These are phyloP conservation scores for Callyntrura sp. DNA, from an alignment of 2,888 invertebrate species.

Conservation along the genomic window DNA sequence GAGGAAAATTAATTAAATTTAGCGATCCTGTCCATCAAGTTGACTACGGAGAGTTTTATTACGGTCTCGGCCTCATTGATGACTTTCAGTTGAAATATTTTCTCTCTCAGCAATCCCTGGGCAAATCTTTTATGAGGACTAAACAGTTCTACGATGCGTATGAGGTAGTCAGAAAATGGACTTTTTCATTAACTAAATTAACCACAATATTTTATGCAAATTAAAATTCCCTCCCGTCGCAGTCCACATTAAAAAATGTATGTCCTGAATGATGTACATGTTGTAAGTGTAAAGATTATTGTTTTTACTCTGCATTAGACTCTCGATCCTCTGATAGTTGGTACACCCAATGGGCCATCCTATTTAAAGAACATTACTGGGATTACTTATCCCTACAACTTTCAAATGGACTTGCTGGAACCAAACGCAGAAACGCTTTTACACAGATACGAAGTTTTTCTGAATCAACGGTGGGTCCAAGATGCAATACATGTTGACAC, in stretches of 20 bases:
- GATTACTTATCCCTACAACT: constrained; percentile 60
- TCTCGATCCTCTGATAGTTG: constrained; percentile 72
- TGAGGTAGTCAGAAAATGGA: constrained; percentile 58
- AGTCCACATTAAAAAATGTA: too few relatives aligned
- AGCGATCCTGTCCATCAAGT: constrained; percentile 84
- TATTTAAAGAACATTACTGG: constrained; percentile 76
- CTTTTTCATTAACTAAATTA: constrained; percentile 1
- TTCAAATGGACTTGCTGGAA: constrained; percentile 14
- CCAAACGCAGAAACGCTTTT: neutral
- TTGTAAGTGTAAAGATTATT: too few relatives aligned
- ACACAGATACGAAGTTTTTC: constrained; percentile 46
- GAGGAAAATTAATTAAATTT: too few relatives aligned
- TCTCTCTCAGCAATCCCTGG: constrained; percentile 79
- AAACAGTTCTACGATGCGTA: constrained; percentile 79
- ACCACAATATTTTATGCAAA: too few relatives aligned
- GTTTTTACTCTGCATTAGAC: too few relatives aligned
- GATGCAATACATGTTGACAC: constrained; percentile 85
- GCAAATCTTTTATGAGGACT: constrained; percentile 78
- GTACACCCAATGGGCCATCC: constrained; percentile 36
- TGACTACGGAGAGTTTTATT: constrained; percentile 86
- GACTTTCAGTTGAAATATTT: constrained; percentile 83
- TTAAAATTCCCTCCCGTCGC: too few relatives aligned
- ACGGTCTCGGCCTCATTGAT: constrained; percentile 84
- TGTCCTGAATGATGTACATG: too few relatives aligned
- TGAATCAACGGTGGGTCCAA: constrained; percentile 79